These are phyloP conservation scores for Pimpla rufipes DNA, from an alignment of 2,888 invertebrate species.

Conservation along the genomic window DNA sequence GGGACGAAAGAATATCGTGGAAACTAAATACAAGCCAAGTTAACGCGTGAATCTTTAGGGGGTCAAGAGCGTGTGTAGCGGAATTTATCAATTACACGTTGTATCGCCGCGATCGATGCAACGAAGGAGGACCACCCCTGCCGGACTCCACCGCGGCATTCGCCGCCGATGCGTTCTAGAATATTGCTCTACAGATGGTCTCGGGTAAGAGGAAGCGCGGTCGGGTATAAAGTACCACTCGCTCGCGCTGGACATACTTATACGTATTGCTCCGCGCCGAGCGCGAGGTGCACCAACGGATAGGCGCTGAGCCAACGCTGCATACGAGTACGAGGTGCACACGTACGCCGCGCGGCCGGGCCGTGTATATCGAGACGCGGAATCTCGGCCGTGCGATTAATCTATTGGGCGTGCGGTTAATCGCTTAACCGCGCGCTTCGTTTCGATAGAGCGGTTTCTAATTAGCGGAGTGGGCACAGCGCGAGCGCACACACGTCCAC, in stretches of 20 bases:
- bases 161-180: not conserved
- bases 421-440: constrained; percentile 75
- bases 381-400: constrained; percentile 74
- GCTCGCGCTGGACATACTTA: constrained; percentile 21
- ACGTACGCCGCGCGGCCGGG: not conserved
- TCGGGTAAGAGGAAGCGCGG: constrained; percentile 38
- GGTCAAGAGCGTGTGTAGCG: not conserved
- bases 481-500: not conserved
- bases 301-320: constrained; percentile 12
- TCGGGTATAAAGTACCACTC: constrained; percentile 46
- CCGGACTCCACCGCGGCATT: too few species aligned
- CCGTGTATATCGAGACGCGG: constrained; percentile 46
- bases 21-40: constrained; percentile 15
- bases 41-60: constrained; percentile 37
- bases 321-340: not conserved
- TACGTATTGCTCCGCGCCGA: not conserved
- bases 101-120: not conserved
- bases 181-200: constrained; percentile 17
- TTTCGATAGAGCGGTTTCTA: constrained; percentile 80
- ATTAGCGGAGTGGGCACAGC: constrained; percentile 77
- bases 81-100: constrained; percentile 43
- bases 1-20: constrained; percentile 33
- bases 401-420: constrained; percentile 77
- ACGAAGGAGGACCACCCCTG: constrained; percentile 1
- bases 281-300: constrained; percentile 1